Conservation (phyloP, 2,797 vertebrate species). For the Eremophila alpestris region DNA sequence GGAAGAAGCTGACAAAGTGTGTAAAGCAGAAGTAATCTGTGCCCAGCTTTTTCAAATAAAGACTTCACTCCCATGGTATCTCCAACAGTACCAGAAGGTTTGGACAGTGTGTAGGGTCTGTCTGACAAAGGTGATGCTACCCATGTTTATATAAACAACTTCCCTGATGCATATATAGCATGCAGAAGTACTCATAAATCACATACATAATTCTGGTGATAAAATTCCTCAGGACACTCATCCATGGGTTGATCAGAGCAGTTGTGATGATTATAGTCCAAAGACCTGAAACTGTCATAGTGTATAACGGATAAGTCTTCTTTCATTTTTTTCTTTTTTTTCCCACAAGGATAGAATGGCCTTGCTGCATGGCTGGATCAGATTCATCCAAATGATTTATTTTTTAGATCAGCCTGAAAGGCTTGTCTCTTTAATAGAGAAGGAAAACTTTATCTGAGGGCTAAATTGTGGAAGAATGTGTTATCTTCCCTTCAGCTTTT, state of each 20-base stretch:
- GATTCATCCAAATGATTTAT: not conserved
- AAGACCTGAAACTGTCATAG: slow-evolving; percentile 23
- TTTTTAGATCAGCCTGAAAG: not conserved
- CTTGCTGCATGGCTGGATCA: not conserved
- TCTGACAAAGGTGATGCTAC: not conserved
- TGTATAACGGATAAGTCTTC: not conserved
- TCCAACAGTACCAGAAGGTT: not conserved
- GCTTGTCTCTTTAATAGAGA: not conserved
- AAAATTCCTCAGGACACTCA: not conserved
- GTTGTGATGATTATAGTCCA: not conserved
- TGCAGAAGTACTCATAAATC: not conserved
- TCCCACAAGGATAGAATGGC: not conserved
- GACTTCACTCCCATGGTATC: not conserved
- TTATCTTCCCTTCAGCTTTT: not conserved
- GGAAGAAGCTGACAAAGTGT: not conserved
- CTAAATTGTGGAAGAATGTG: not conserved
- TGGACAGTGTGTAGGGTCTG: not conserved
- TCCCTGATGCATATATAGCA: not conserved
- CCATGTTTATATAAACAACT: not conserved
- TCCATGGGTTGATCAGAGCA: not conserved
- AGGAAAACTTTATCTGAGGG: not conserved
- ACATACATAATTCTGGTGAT: not conserved
- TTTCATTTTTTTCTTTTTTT: not conserved
- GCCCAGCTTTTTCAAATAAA: not conserved
- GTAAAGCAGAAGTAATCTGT: not conserved